Evolutionary conservation across 2,113 vertebrate genomes (phyloP), one percentile per base, ranked within the genome.

Genomic region (Symphodus melops): DNA sequence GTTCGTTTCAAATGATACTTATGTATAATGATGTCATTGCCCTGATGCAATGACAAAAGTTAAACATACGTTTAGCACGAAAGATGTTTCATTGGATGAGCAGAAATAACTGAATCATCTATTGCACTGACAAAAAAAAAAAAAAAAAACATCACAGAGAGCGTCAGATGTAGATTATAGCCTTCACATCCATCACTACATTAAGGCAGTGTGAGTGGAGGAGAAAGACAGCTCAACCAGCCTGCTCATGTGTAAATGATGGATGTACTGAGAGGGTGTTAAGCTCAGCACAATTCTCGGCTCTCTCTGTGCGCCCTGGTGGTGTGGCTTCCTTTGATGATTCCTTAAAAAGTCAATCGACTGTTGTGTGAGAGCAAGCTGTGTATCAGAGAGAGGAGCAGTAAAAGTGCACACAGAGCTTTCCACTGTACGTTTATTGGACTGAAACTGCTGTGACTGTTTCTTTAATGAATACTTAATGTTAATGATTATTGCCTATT

Each of bases 291-390:
- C 79, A 66, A 74, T 77, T 70, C 65, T 68, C 12, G 20, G 37
- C 63, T 68, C 46, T 55, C 46, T 36, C 10, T 0, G 16, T 7
- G 37, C 20, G 36, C 69, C 63, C 68, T 10, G 68, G 44, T 60
- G 46, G 23, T 33, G 23, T 56, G 10, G 11, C 59, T 74, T 67
- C 65, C 79, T 84, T 72, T 83, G 70, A 86, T 78, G 74, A 65
- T 82, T 60, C 64, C 64, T 60, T 56, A 69, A 67, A 73, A 63
- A 73, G 74, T 71, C 73, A 75, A 73, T 83, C 21, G 72, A 55
- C 41, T 46, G 49, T 28, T 42, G 56, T 49, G 71, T 42, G 72
- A 85, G 46, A 64, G 11, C 25, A 64, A 67, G 75, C 65, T 61
- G 48, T 23, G 68, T 33, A 41, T 59, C 65, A 63, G 56, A 70